Evolutionary conservation across 1,140 invertebrate species (phyloP).

Genomic region (Samia ricini): DNA sequence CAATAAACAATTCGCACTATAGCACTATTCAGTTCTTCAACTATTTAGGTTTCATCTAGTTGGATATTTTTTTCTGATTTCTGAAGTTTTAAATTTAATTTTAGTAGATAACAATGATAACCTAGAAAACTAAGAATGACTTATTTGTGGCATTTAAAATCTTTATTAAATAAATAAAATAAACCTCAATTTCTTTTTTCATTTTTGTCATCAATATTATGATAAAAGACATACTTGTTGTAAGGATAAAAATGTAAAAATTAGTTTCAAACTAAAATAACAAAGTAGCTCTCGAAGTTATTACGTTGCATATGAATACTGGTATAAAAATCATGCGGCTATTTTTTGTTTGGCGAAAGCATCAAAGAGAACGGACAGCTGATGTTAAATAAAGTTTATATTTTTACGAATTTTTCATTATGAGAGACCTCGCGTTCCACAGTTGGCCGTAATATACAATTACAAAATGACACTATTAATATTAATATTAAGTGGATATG

Average conservation of each 20-base stretch:
- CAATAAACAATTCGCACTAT: constrained; percentile 45
- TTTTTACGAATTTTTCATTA: constrained; percentile 11
- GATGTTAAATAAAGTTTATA: constrained; percentile 13
- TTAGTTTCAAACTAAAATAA: background rate
- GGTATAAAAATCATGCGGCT: background rate
- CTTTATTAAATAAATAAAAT: too few relatives aligned
- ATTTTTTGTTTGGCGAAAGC: constrained; percentile 13
- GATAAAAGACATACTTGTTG: too few relatives aligned
- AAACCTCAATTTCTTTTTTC: background rate
- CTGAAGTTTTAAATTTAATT: background rate
- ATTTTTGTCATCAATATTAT: too few relatives aligned
- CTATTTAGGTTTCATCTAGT: constrained; percentile 22
- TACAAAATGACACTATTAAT: background rate
- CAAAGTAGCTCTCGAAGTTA: background rate
- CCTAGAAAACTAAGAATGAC: too few relatives aligned
- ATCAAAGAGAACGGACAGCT: constrained; percentile 11
- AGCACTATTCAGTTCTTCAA: constrained; percentile 18
- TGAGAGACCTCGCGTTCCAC: constrained; percentile 13
- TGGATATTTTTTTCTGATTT: background rate
- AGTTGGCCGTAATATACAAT: constrained; percentile 13
- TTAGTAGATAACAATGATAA: too few relatives aligned
- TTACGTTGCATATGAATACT: background rate
- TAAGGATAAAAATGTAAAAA: background rate
- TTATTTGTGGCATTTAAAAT: too few relatives aligned
- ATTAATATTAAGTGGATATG: too few relatives aligned